These are phyloP conservation scores for Villa cingulata DNA, from an alignment of 2,888 invertebrate species.

Conservation along the genomic window DNA sequence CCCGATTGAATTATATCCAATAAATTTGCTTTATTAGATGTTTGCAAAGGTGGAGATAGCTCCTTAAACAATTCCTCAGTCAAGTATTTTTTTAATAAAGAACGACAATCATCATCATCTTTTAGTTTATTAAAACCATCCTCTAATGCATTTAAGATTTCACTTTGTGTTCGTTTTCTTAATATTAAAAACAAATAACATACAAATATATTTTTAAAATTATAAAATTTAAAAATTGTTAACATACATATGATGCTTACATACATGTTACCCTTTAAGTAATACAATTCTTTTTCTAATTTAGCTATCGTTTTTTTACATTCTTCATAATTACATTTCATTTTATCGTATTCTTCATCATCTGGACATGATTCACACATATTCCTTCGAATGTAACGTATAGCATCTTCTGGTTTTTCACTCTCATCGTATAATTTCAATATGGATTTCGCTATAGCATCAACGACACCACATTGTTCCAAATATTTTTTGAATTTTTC, in stretches of 20 bases:
- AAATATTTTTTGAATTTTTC: conserved; percentile 35
- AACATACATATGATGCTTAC: conserved; percentile 6
- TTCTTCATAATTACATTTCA: conserved; percentile 29
- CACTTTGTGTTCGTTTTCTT: conserved; percentile 10
- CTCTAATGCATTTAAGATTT: conserved; percentile 30
- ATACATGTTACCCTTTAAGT: conserved; percentile 24
- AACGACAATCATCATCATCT: conserved; percentile 36
- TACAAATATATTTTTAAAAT: background rate
- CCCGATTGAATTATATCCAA: conserved; percentile 46
- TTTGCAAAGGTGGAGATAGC: conserved; percentile 37
- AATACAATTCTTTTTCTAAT: conserved; percentile 30
- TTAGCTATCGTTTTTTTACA: conserved; percentile 25
- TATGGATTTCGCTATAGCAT: conserved; percentile 32
- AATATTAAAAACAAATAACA: no score
- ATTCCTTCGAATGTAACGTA: conserved; percentile 32
- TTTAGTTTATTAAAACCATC: conserved; percentile 38
- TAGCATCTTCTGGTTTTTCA: conserved; percentile 34
- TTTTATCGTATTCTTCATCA: conserved; percentile 28
- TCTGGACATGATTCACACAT: conserved; percentile 34
- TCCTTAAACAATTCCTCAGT: conserved; percentile 36
- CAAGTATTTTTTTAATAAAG: conserved; percentile 44
- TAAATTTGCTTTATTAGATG: conserved; percentile 39
- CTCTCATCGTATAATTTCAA: conserved; percentile 35
- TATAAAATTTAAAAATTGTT: no score
- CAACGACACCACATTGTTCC: conserved; percentile 33